phyloP scores from a whole-genome alignment of 2,113 vertebrate species.

The Melanocharis versteri region DNA sequence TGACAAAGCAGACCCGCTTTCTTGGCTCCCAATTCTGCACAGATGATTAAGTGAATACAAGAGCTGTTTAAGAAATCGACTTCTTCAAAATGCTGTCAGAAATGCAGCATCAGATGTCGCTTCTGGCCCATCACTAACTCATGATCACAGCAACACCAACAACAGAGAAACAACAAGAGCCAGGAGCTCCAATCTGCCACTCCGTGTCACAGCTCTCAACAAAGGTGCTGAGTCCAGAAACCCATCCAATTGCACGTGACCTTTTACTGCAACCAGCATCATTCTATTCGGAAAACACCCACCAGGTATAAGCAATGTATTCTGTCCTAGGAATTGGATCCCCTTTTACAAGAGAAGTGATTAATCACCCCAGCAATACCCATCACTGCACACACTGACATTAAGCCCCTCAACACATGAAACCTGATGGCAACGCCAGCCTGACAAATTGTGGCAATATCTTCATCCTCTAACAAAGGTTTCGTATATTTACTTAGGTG shows the following conservation, averaged over 20 bases:
- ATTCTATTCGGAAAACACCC: neutral
- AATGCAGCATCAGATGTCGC: neutral
- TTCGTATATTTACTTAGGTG: neutral
- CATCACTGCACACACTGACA: neutral
- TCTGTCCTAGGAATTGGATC: neutral
- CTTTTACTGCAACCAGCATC: neutral
- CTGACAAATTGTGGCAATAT: neutral
- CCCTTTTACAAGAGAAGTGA: neutral
- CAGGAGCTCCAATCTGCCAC: neutral
- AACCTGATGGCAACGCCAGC: fast-evolving
- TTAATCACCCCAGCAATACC: neutral
- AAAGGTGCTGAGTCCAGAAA: neutral
- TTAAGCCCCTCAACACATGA: neutral
- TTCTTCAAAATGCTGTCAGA: neutral
- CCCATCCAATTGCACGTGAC: fast-evolving
- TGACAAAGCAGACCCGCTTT: fast-evolving
- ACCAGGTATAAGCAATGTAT: fast-evolving
- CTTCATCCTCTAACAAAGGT: neutral
- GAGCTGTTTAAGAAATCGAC: neutral
- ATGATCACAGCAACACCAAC: neutral
- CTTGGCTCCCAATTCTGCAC: neutral
- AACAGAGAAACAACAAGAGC: neutral
- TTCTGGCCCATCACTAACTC: neutral
- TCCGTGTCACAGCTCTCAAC: fast-evolving
- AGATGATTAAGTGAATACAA: neutral